Percentiles rank a stretch among this genome's conserved stretches.
phyloP scores from a whole-genome alignment of 2,888 invertebrate species.

The Coecobrya sp. region DNA sequence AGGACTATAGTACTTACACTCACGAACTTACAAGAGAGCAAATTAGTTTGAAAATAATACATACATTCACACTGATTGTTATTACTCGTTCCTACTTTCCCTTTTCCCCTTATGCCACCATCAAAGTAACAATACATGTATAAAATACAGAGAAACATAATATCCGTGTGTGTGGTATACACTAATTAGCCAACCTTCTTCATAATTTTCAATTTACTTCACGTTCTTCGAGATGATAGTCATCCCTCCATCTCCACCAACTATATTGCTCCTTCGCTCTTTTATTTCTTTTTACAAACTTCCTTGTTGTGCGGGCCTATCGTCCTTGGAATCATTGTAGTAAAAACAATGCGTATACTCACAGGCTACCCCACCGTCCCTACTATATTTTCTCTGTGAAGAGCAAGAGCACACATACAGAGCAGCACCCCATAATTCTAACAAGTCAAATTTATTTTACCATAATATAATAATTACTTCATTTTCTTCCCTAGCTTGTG shows the following conservation, averaged over 20 bases:
- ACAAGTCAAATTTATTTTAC: constrained; percentile 55
- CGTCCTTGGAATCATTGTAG: constrained; percentile 41
- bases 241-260: constrained; percentile 21
- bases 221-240: constrained; percentile 20
- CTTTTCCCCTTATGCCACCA: constrained; percentile 50
- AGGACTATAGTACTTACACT: not conserved
- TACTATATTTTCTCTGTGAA: not conserved
- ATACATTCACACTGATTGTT: constrained; percentile 47
- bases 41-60: constrained; percentile 49
- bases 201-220: constrained; percentile 83
- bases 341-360: constrained; percentile 13
- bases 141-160: too few species aligned
- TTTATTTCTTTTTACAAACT: not conserved
- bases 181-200: constrained; percentile 81
- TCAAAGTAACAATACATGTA: too few species aligned
- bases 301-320: constrained; percentile 45
- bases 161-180: constrained; percentile 66
- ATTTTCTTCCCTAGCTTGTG: constrained; percentile 8
- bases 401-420: constrained; percentile 16
- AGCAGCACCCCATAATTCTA: constrained; percentile 55
- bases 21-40: constrained; percentile 41
- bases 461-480: constrained; percentile 63
- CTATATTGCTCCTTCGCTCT: not conserved
- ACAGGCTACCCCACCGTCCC: not conserved
- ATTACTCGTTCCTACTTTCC: constrained; percentile 46